Evolutionary conservation across 2,797 vertebrate genomes (phyloP), one percentile per base, ranked within the genome.

Genomic region (Lates japonicus): DNA sequence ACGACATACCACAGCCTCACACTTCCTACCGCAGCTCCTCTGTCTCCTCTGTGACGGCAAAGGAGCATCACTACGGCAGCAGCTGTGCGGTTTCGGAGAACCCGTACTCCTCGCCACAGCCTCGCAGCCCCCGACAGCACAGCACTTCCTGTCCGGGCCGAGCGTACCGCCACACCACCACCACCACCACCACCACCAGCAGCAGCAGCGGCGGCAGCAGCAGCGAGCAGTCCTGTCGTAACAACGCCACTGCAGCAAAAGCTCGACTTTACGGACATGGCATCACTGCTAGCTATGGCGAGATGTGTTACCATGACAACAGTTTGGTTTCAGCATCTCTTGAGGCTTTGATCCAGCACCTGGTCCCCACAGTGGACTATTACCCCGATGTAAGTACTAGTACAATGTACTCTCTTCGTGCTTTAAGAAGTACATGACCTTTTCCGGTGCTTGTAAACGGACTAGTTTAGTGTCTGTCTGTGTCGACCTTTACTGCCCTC

Each of bases 341-440:
- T 35, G 98, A 99, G 94, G 97, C 98, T 3, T 95, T 99, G 71
- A 98, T 99, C 87, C 98, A 98, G 91, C 97, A 98, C 92, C 94
- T 99, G 72, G 97, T 99, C 51, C 98, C 98, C 25, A 99, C 94
- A 0, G 96, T 98, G 52, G 97, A 99, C 92, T 99, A 99, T 91
- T 99, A 98, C 81, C 98, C 98, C 0, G 98, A 99, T 48, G 98
- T 99, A 95, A 94, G 97, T 78, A 22, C 0, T 12, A 3, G 4
- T 16, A 29, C 60, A 39, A 20, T 12, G 3, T 13, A 19, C 17
- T 39, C 12, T 37, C 8, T 25, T 0, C 41, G 29, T 14, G 12
- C 51, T 5, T 35, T 0, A 29, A 13, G 16, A 2, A 61, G n/a
- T 12, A 14, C 33, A 1, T 17, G 13, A 35, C 3, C 9, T 20